Conservation (phyloP, 2,797 vertebrate species). For the Chloroceryle inda region DNA sequence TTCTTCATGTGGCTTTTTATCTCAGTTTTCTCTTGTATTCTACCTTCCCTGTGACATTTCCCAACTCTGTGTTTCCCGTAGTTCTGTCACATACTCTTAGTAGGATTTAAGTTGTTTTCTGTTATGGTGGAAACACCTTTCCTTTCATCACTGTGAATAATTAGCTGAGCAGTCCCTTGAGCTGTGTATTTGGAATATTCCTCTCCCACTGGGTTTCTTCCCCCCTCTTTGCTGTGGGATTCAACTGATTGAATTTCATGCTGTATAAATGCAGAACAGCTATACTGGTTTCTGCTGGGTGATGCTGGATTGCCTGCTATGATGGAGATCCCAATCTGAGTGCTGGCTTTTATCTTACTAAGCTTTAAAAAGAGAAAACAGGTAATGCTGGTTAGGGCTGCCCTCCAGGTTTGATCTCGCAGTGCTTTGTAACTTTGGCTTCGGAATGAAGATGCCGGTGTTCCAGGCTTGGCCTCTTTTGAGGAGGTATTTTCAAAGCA, state of each 20-base stretch:
- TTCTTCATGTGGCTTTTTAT: background rate
- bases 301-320: rapidly evolving
- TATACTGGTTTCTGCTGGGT: background rate
- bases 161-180: background rate
- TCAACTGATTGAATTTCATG: background rate
- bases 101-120: background rate
- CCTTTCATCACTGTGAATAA: background rate
- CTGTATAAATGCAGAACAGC: background rate
- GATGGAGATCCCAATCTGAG: background rate
- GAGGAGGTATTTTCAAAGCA: background rate
- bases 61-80: background rate
- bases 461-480: background rate
- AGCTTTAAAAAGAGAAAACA: background rate
- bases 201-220: background rate
- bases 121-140: background rate
- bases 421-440: background rate
- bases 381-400: background rate
- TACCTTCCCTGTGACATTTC: background rate
- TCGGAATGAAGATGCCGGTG: background rate
- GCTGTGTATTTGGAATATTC: background rate
- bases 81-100: rapidly evolving
- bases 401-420: background rate
- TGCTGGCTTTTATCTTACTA: background rate
- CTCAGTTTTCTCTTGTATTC: background rate
- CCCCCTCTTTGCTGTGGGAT: rapidly evolving